A percentile compares a stretch with the other conserved stretches of the same genome.
Evolutionary conservation across 2,797 vertebrate genomes (phyloP).

Genomic region (Chanos chanos): DNA sequence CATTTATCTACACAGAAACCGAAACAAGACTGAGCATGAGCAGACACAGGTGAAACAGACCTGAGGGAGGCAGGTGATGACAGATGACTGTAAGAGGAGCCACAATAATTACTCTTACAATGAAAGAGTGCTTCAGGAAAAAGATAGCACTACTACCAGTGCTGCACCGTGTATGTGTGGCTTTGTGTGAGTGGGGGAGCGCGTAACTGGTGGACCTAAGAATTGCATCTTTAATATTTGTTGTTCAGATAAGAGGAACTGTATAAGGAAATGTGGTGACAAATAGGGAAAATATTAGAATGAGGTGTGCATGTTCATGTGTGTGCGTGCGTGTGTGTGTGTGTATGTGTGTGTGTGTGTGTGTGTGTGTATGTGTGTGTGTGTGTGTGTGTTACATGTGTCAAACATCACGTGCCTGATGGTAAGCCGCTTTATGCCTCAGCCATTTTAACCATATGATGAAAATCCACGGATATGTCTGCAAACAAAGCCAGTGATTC

Average conservation of each 20-base stretch:
- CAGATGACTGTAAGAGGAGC: no score
- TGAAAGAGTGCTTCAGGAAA: no score
- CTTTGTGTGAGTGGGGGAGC: background rate
- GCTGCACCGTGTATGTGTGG: background rate
- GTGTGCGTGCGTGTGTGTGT: background rate
- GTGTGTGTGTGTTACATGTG: slow-evolving; percentile 29
- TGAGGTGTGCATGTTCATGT: background rate
- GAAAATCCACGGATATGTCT: slow-evolving; percentile 59
- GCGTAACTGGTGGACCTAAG: background rate
- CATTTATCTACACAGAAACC: slow-evolving; percentile 31
- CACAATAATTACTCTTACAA: no score
- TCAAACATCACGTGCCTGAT: slow-evolving; percentile 32
- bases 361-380: slow-evolving; percentile 30
- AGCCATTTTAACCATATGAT: slow-evolving; percentile 53
- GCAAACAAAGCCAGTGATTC: slow-evolving; percentile 64
- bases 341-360: background rate
- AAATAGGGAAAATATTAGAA: background rate
- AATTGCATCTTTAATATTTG: no score
- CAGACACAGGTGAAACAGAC: slow-evolving; percentile 59
- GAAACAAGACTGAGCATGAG: slow-evolving; percentile 61
- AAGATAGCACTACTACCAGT: no score
- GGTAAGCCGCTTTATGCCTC: slow-evolving; percentile 50
- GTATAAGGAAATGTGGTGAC: no score
- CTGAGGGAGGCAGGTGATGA: slow-evolving; percentile 33
- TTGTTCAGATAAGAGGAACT: no score